Evolutionary conservation across 2,888 invertebrate species (phyloP).

Genomic region (Mesorhabditis belari): DNA sequence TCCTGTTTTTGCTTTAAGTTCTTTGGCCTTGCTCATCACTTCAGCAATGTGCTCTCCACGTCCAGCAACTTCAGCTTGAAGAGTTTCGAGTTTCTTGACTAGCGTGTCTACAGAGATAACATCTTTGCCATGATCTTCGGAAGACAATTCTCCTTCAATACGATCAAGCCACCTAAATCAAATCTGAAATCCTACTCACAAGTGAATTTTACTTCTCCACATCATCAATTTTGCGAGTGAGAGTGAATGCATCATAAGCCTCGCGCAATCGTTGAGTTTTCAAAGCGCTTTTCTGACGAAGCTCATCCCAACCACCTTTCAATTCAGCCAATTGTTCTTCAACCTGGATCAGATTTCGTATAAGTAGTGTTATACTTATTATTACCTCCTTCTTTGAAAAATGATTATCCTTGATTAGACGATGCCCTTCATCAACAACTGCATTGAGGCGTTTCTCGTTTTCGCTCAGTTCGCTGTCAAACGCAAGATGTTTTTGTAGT

Average conservation of each 20-base stretch:
- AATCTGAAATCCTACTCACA: neutral
- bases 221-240: conserved; percentile 74
- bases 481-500: conserved; percentile 73
- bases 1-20: conserved; percentile 23
- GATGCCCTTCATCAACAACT: conserved; percentile 54
- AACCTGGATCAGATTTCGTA: too few relatives aligned
- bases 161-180: conserved; percentile 23
- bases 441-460: conserved; percentile 62
- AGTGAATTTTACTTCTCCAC: conserved; percentile 71
- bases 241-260: conserved; percentile 44
- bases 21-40: conserved; percentile 55
- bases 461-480: conserved; percentile 85
- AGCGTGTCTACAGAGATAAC: conserved; percentile 77
- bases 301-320: conserved; percentile 76
- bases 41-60: conserved; percentile 34
- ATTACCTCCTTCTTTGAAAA: conserved; percentile 68
- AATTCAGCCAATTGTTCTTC: conserved; percentile 75
- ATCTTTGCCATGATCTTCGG: conserved; percentile 78
- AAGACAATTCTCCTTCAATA: conserved; percentile 70
- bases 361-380: conserved; percentile 53
- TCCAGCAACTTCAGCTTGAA: conserved; percentile 41
- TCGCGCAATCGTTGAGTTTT: conserved; percentile 59
- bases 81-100: conserved; percentile 60
- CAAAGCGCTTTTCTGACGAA: conserved; percentile 69
- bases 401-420: conserved; percentile 69